A percentile compares a stretch with the other conserved stretches of the same genome.
Conservation (phyloP, 2,113 vertebrate species). For the Odontesthes bonariensis region DNA sequence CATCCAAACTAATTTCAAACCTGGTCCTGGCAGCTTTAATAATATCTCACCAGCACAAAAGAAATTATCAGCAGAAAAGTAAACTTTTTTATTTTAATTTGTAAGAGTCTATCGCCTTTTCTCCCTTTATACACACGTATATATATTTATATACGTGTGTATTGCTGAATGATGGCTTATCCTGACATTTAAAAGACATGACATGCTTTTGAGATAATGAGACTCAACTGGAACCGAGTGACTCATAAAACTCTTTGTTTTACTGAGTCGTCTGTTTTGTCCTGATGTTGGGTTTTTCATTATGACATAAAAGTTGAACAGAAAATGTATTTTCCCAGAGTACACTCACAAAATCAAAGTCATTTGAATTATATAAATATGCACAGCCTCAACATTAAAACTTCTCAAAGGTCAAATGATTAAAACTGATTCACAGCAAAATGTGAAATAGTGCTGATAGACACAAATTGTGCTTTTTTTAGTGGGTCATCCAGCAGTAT, state of each 20-base stretch:
- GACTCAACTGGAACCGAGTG: conserved; percentile 14
- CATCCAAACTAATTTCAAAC: conserved; percentile 14
- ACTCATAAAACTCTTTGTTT: conserved; percentile 27
- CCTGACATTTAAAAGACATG: conserved; percentile 49
- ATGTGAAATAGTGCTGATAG: too few species aligned
- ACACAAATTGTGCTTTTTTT: too few species aligned
- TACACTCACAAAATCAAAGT: conserved; percentile 11
- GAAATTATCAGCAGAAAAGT: conserved; percentile 1
- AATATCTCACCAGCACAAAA: conserved; percentile 21
- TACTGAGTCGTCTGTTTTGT: conserved; percentile 28
- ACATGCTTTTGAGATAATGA: conserved; percentile 60
- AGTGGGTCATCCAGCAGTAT: not conserved
- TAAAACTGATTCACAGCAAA: too few species aligned
- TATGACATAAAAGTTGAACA: conserved; percentile 12
- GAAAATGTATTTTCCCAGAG: conserved; percentile 5
- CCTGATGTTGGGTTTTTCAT: conserved; percentile 18
- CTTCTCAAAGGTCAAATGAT: too few species aligned
- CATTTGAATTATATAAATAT: not conserved
- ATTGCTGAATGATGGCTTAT: conserved; percentile 17
- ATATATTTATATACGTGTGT: not conserved
- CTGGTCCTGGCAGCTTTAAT: conserved; percentile 30
- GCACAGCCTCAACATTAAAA: too few species aligned
- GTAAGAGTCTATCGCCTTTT: not conserved
- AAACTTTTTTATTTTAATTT: conserved; percentile 26
- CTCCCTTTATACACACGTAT: not conserved